phyloP scores from a whole-genome alignment of 2,113 vertebrate genomes.

The Thermophis baileyi region DNA sequence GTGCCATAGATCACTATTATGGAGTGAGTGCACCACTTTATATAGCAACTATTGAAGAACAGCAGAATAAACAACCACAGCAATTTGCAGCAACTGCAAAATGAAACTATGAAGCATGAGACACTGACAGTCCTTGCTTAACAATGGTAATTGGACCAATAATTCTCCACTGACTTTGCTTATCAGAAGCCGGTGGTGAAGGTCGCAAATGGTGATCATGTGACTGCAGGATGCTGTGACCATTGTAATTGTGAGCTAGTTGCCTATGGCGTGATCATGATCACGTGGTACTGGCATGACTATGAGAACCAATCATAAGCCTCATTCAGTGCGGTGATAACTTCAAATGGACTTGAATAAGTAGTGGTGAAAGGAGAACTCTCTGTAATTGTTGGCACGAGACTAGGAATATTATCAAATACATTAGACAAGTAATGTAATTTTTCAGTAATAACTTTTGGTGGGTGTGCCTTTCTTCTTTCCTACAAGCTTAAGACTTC shows the following conservation, averaged over 20 bases:
- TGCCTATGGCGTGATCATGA: not conserved
- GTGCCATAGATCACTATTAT: not conserved
- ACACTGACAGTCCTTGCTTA: not conserved
- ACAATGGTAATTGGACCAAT: not conserved
- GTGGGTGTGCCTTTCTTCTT: not conserved
- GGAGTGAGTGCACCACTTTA: not conserved
- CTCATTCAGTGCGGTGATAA: not conserved
- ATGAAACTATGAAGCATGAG: not conserved
- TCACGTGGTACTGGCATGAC: not conserved
- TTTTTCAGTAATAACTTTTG: not conserved
- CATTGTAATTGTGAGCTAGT: not conserved
- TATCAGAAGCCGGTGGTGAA: not conserved
- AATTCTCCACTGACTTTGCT: not conserved
- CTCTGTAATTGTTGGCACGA: not conserved
- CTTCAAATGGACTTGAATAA: not conserved
- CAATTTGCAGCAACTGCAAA: not conserved
- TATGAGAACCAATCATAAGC: not conserved
- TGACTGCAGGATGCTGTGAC: not conserved
- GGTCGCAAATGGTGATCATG: not conserved
- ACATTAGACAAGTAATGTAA: not conserved
- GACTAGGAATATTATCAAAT: not conserved
- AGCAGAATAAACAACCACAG: not conserved
- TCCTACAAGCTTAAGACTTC: not conserved
- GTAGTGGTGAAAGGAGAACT: not conserved
- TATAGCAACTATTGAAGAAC: not conserved